These are phyloP conservation scores for Achatina immaculata DNA, from an alignment of 1,140 invertebrate species.

Conservation along the genomic window DNA sequence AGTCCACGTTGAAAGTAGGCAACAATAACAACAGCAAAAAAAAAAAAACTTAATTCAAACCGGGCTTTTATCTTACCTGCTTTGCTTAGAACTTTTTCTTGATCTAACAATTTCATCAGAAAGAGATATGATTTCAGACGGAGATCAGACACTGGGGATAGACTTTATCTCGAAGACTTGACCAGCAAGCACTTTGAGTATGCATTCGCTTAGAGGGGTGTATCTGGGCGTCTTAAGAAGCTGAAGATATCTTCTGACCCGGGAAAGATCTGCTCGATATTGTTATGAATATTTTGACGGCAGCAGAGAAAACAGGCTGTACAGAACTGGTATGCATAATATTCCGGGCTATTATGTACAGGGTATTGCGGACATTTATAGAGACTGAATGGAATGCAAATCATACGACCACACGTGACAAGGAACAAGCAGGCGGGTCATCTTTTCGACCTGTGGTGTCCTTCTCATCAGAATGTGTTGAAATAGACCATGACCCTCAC, in stretches of 20 bases:
- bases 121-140: not conserved
- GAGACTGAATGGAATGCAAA: conserved; percentile 9
- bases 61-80: too few species aligned
- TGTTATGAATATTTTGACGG: conserved; percentile 8
- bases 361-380: not conserved
- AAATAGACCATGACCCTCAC: not conserved
- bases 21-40: too few species aligned
- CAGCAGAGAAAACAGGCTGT: not conserved
- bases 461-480: not conserved
- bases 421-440: not conserved
- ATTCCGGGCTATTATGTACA: not conserved
- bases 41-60: too few species aligned
- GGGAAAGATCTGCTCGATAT: not conserved
- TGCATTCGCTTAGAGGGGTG: not conserved
- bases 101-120: not conserved
- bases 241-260: not conserved
- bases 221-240: not conserved
- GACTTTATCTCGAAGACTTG: not conserved
- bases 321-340: not conserved
- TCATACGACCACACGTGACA: not conserved
- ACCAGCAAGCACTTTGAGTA: not conserved
- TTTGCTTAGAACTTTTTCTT: not conserved
- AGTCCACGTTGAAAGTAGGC: too few species aligned
- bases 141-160: not conserved
- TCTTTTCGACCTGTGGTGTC: not conserved